phyloP scores from a whole-genome alignment of 2,113 vertebrate species.

The Oncorhynchus clarkii region DNA sequence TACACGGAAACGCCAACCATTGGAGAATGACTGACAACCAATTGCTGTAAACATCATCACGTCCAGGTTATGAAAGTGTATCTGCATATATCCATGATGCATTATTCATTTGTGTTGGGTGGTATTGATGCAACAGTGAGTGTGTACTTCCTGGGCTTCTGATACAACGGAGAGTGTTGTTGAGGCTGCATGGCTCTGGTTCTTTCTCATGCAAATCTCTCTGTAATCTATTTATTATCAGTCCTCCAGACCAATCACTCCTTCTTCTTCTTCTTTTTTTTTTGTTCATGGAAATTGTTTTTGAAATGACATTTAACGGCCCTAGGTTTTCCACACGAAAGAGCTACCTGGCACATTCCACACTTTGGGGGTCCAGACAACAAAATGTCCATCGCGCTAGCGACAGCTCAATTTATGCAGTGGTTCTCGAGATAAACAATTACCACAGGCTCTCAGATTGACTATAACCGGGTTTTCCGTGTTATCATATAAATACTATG shows the following conservation, averaged over 20 bases:
- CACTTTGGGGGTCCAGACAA: conserved; percentile 39
- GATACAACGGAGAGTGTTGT: not conserved
- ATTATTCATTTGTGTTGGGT: not conserved
- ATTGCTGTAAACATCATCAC: not conserved
- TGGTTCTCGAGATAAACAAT: conserved; percentile 63
- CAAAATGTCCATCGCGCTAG: conserved; percentile 56
- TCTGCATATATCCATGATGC: not conserved
- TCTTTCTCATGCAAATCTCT: conserved; percentile 32
- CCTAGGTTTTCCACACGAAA: conserved; percentile 50
- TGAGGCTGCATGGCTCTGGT: not conserved
- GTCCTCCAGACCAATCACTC: conserved; percentile 29
- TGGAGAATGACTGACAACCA: conserved; percentile 15
- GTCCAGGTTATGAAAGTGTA: not conserved
- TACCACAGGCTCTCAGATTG: conserved; percentile 61
- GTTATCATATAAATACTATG: conserved; percentile 38
- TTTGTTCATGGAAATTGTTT: conserved; percentile 61
- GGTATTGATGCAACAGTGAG: not conserved
- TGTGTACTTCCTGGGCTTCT: conserved; percentile 2
- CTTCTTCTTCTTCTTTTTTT: conserved; percentile 49
- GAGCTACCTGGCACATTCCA: not conserved
- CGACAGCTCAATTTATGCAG: conserved; percentile 70
- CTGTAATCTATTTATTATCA: conserved; percentile 49
- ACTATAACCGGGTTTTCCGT: conserved; percentile 51
- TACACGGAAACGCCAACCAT: conserved; percentile 16
- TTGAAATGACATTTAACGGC: conserved; percentile 67